phyloP scores from a whole-genome alignment of 2,113 vertebrate genomes.

The Strigops habroptila region DNA sequence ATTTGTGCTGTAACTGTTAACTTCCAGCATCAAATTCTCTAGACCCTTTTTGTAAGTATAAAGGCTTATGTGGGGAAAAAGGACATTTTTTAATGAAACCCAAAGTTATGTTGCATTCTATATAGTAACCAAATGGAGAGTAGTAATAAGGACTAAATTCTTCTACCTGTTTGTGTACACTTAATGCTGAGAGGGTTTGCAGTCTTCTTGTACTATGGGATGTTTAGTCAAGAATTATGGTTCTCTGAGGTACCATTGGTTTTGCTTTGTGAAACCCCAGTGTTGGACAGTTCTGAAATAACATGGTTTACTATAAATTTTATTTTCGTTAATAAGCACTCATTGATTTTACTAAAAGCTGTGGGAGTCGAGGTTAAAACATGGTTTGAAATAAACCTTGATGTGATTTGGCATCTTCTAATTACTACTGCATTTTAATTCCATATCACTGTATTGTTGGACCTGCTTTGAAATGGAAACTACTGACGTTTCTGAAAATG shows the following conservation, averaged over 20 bases:
- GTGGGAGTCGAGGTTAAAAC: background rate
- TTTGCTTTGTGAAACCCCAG: background rate
- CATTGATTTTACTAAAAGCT: background rate
- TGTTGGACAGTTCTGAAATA: background rate
- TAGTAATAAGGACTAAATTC: background rate
- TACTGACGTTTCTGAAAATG: slow-evolving; percentile 13
- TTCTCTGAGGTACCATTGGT: background rate
- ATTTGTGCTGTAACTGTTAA: background rate
- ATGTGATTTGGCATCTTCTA: background rate
- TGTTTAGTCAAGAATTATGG: background rate
- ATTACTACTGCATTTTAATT: background rate
- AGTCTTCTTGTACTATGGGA: background rate
- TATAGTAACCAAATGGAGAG: background rate
- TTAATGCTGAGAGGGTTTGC: background rate
- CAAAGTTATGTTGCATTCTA: background rate
- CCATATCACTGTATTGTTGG: background rate
- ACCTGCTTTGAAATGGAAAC: slow-evolving; percentile 1
- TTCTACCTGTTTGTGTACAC: background rate
- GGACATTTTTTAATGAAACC: background rate
- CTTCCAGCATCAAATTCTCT: background rate
- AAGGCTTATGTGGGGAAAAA: background rate
- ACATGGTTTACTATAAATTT: background rate
- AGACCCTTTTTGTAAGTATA: background rate
- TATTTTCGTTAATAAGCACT: background rate
- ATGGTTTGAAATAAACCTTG: background rate